Base-by-base conservation (phyloP, 2,888 invertebrate species). In the Sarcophaga subvicina region DNA sequence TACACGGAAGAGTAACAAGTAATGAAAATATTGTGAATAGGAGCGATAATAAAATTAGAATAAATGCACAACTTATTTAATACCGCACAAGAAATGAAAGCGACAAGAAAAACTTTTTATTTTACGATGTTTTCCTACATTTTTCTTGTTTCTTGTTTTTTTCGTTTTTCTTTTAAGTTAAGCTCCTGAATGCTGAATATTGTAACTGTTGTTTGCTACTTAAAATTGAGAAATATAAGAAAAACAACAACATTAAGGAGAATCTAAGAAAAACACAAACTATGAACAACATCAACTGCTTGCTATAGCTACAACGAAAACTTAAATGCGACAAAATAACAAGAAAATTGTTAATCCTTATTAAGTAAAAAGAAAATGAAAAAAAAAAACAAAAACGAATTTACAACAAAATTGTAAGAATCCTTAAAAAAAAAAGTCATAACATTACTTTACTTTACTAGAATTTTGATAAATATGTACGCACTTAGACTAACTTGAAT, bases 31-130 rank as follows among this genome's bases (percentile, higher is more conserved):
- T 49, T 14, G 59, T 60, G 72, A 69, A 70, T 70, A 78, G 49
- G 70, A 82, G 54, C 60, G 75, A 80, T 66, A 86, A 85, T 71
- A 86, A 14, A 37, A 37, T 14, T 0, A 14, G 79, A 77, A 76
- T 80, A 82, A 86, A 83, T 76, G 76, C 79, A 80, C 80, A 83
- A 69, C 82, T 80, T 79, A 73, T 79, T 82, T 76, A 66, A 54
- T 63, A 64, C 62, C 77, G 37, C 70, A 69, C 59, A 37, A 71
- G n/a, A 22, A 47, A 67, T 37, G 37, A 22, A 67, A 78, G 69
- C 22, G 27, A 72, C 66, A 83, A 77, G 25, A 62, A 73, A 73
- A 85, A 78, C 62, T 63, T 82, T 81, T 80, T 47, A 66, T 62
- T 69, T 63, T 81, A 54, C 17, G 63, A 75, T 72, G 80, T 17